phyloP scores from a whole-genome alignment of 2,113 vertebrate genomes.

The Pycnonotus jocosus region DNA sequence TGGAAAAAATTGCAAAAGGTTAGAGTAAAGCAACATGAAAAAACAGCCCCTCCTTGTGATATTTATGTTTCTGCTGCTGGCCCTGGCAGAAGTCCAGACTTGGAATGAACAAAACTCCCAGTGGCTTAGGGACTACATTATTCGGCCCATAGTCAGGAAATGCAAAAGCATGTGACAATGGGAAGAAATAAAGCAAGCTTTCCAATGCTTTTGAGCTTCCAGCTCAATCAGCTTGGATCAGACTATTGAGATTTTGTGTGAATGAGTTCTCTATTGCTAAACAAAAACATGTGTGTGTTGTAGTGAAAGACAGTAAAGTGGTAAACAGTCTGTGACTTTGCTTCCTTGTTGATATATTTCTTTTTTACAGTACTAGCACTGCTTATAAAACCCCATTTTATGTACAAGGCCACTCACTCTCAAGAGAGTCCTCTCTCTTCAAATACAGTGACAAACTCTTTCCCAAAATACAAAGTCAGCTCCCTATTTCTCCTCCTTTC shows the following conservation, averaged over 20 bases:
- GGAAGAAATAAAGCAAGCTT: conserved; percentile 24
- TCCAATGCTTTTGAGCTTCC: conserved; percentile 24
- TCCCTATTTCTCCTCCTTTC: background rate
- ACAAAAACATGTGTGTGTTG: conserved; percentile 19
- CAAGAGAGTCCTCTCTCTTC: background rate
- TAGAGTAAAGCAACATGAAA: conserved; percentile 35
- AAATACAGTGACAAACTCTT: background rate
- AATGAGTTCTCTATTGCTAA: conserved; percentile 33
- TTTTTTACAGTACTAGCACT: background rate
- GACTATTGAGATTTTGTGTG: conserved; percentile 25
- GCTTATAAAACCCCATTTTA: background rate
- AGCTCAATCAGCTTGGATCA: conserved; percentile 27
- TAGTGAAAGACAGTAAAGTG: background rate
- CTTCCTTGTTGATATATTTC: background rate
- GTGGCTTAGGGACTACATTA: background rate
- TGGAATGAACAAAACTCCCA: conserved; percentile 29
- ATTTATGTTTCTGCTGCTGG: conserved; percentile 59
- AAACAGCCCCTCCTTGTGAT: conserved; percentile 48
- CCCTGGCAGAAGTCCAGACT: conserved; percentile 22
- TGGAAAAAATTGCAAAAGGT: conserved; percentile 49
- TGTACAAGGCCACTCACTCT: background rate
- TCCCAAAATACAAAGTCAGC: background rate
- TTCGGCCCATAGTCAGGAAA: conserved; percentile 37
- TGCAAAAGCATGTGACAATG: conserved; percentile 53
- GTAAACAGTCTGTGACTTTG: conserved; percentile 1